Evolutionary conservation across 2,888 invertebrate genomes (phyloP).

Genomic region (Microchrysa polita): DNA sequence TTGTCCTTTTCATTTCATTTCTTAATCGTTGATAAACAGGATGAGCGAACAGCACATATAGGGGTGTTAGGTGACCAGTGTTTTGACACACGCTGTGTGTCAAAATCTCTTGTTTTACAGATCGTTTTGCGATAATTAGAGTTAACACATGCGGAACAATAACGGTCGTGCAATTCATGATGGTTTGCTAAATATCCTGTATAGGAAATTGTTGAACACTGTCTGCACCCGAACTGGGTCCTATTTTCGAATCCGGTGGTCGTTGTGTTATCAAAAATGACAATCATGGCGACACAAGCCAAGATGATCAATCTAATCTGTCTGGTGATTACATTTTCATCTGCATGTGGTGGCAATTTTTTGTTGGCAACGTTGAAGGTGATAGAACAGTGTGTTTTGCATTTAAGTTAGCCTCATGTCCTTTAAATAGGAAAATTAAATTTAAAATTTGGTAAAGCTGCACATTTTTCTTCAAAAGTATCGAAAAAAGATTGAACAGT

Average conservation of each 20-base stretch:
- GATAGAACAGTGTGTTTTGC: too few relatives aligned
- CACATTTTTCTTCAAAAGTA: too few relatives aligned
- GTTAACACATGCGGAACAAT: neutral
- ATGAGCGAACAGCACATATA: constrained; percentile 24
- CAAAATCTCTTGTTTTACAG: constrained; percentile 44
- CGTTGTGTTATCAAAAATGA: neutral
- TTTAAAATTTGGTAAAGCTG: too few relatives aligned
- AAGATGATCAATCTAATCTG: neutral
- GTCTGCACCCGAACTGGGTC: neutral
- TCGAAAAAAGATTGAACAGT: too few relatives aligned
- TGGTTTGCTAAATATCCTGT: neutral
- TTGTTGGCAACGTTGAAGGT: too few relatives aligned
- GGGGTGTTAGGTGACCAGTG: constrained; percentile 31
- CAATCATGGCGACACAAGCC: constrained; percentile 6
- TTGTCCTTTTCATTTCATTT: neutral
- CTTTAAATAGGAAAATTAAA: too few relatives aligned
- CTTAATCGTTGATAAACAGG: neutral
- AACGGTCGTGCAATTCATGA: neutral
- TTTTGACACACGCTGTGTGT: constrained; percentile 48
- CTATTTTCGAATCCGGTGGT: neutral
- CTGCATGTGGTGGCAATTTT: too few relatives aligned
- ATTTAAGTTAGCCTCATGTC: too few relatives aligned
- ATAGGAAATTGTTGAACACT: neutral
- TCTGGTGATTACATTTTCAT: too few relatives aligned
- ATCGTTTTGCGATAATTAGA: constrained; percentile 35